These are phyloP conservation scores for Tautogolabrus adspersus DNA, from an alignment of 2,113 vertebrate species.

Conservation along the genomic window DNA sequence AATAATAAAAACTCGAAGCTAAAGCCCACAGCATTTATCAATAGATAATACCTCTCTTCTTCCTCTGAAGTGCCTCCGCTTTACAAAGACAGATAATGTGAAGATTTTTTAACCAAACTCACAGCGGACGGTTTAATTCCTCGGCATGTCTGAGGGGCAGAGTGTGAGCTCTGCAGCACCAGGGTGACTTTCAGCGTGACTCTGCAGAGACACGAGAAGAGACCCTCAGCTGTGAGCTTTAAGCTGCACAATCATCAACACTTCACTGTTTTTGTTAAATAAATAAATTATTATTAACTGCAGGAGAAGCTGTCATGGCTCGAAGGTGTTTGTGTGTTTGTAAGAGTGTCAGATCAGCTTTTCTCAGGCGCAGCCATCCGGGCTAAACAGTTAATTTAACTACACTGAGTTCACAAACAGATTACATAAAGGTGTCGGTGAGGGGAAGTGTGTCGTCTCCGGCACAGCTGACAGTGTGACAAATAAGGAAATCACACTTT, in stretches of 20 bases:
- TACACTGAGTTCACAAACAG: slow-evolving; percentile 11
- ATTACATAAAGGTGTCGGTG: not conserved
- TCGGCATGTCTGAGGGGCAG: slow-evolving; percentile 17
- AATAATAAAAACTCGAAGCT: not conserved
- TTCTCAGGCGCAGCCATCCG: not conserved
- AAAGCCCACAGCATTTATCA: not conserved
- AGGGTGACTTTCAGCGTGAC: slow-evolving; percentile 38
- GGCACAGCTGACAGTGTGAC: slow-evolving; percentile 1
- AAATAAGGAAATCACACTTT: slow-evolving; percentile 10
- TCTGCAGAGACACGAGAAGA: slow-evolving; percentile 3
- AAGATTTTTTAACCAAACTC: not conserved
- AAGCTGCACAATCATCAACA: slow-evolving; percentile 14
- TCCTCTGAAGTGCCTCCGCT: not conserved
- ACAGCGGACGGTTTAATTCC: slow-evolving; percentile 36
- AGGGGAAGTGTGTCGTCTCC: not conserved
- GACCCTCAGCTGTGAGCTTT: slow-evolving; percentile 3
- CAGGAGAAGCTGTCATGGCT: slow-evolving; percentile 3
- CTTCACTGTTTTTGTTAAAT: slow-evolving; percentile 6
- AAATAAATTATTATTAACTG: not conserved
- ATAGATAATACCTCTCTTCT: not conserved
- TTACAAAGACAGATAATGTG: not conserved
- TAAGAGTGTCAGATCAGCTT: slow-evolving; percentile 2
- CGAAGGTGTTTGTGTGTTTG: slow-evolving; percentile 11
- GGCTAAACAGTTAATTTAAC: slow-evolving; percentile 21
- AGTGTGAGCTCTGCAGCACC: slow-evolving; percentile 13